A percentile compares a stretch with the other conserved stretches of the same genome.
Conservation (phyloP, 2,888 invertebrate genomes). For the Spisula subtruncata region DNA sequence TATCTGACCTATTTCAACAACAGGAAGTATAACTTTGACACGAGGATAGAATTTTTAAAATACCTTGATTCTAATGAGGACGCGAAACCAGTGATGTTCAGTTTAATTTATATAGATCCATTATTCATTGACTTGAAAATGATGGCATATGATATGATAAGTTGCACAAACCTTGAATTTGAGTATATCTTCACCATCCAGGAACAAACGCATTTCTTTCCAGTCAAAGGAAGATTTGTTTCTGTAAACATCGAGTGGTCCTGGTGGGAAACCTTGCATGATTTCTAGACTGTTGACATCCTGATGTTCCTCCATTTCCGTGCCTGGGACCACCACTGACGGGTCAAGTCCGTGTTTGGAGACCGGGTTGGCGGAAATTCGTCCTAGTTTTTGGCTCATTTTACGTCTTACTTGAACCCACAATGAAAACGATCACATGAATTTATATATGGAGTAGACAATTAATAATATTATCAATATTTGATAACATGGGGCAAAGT, state of each 20-base stretch:
- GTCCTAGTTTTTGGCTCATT: constrained; percentile 38
- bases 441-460: constrained; percentile 28
- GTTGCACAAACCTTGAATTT: constrained; percentile 93
- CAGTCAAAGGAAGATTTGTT: constrained; percentile 94
- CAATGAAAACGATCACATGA: constrained; percentile 28
- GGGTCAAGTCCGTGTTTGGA: constrained; percentile 62
- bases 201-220: constrained; percentile 93
- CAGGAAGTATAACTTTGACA: too few relatives aligned
- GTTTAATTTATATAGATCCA: too few relatives aligned
- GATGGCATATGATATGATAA: too few relatives aligned
- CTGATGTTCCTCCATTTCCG: constrained; percentile 57
- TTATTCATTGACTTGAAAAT: too few relatives aligned
- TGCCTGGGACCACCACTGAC: constrained; percentile 67
- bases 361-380: constrained; percentile 28
- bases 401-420: background rate
- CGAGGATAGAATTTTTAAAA: too few relatives aligned
- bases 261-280: constrained; percentile 87
- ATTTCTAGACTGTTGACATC: constrained; percentile 70
- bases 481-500: constrained; percentile 54
- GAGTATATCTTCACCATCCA: constrained; percentile 93
- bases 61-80: too few relatives aligned
- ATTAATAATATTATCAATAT: constrained; percentile 30
- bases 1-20: too few relatives aligned
- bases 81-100: too few relatives aligned
- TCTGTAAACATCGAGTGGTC: constrained; percentile 94